Evolutionary conservation across 2,113 vertebrate species (phyloP), one percentile per base, ranked within the genome.

Genomic region (Mobula birostris): DNA sequence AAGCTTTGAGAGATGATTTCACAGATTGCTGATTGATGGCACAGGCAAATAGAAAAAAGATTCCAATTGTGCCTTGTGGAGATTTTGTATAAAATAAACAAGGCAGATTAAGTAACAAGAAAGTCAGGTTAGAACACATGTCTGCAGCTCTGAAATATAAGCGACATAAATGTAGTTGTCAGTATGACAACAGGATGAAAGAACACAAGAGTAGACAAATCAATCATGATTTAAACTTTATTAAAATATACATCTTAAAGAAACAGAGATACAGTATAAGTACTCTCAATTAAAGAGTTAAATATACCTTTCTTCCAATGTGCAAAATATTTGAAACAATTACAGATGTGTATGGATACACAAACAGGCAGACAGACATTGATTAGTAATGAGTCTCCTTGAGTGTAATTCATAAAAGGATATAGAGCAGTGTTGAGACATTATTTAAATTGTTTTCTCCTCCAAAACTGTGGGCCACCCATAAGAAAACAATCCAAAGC

Each of bases 401-500:
- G 6, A 70, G 68, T 93, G 48, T 72, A 74, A 24, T 4, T 74
- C 91, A 93, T 93, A 27, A 93, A 48, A 93, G 68, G 48, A 74
- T 74, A 93, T 29, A 40, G 36, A 93, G 36, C 5, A 7, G 36
- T 40, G 68, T 74, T 74, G 91, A 93, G 91, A 76, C 91, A 76
- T 93, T 93, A 93, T 56, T 93, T 56, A 76, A 74, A 93, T 93
- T 74, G 68, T 93, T 93, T 12, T 68, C 19, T 72, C 91, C 70
- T 74, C 9, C 72, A 70, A 56, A 74, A 74, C 11, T 48, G 36
- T 7, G 48, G 91, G 72, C 91, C 91, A 93, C 91, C 91, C 91
- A 74, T 74, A 93, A 93, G 36, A 93, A 93, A 93, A 74, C 91
- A 93, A 93, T 93, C 72, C 70, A 29, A 27, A 93, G 19, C 91